phyloP scores from a whole-genome alignment of 2,113 vertebrate species.

The Rana temporaria region DNA sequence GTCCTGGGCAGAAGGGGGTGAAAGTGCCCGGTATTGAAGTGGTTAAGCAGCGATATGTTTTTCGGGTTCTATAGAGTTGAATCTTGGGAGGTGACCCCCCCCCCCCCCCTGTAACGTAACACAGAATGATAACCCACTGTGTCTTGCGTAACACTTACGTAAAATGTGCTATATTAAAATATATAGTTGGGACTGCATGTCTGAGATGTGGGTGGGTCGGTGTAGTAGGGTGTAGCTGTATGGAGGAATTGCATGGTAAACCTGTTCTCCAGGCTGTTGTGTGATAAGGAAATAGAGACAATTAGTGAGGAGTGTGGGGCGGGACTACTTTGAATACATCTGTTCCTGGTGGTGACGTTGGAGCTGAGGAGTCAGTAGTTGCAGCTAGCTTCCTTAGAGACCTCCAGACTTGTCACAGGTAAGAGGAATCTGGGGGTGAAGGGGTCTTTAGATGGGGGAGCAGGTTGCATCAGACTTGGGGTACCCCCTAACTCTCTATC shows the following conservation, averaged over 20 bases:
- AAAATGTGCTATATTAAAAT: too few species aligned
- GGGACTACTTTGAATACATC: neutral
- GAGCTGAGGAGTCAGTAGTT: neutral
- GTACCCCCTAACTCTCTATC: too few species aligned
- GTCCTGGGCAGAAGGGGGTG: too few species aligned
- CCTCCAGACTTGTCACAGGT: neutral
- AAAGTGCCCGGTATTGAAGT: too few species aligned
- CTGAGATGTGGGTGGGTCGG: neutral
- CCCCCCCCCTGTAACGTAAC: too few species aligned
- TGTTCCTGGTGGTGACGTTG: constrained; percentile 35
- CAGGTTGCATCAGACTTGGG: too few species aligned
- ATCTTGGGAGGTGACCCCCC: too few species aligned
- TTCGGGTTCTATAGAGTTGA: too few species aligned
- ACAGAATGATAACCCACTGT: too few species aligned
- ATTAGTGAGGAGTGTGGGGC: neutral
- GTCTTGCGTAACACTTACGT: too few species aligned
- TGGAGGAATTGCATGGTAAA: neutral
- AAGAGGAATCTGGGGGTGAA: neutral
- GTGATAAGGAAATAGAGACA: neutral
- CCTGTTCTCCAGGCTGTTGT: constrained; percentile 6
- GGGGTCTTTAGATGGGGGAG: neutral
- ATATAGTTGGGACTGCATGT: too few species aligned
- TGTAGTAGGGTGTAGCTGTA: neutral
- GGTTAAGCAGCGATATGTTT: too few species aligned
- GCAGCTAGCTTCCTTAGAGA: constrained; percentile 2